Base-by-base conservation (phyloP, 2,888 invertebrate species). In the Ormyrus thymus region DNA sequence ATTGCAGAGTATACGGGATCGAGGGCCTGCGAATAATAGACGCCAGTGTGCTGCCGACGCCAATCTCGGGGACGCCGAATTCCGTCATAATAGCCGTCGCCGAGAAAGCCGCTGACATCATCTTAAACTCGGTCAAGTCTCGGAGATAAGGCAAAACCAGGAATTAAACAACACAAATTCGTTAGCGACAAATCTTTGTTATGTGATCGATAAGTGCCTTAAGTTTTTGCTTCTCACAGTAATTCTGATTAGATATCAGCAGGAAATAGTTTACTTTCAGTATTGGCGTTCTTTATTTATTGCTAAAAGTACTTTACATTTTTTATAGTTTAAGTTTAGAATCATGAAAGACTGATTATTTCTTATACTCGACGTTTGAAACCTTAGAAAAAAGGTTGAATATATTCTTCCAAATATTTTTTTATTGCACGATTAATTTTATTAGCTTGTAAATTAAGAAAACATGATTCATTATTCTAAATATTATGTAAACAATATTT, bases 1-100 rank as follows among this genome's bases (percentile, higher is more conserved):
- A 58, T 91, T 92, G 70, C 90, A 95, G 95, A 83, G 93, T 95
- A 0, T 92, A 91, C 83, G 93, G 94, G 0, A 89, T 95, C 0
- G 90, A 92, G 0, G 92, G 93, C 43, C 87, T 97, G 6, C 91
- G 96, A 59, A 91, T 97, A 72, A 93, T 95, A 82, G 97, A 97
- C 89, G 95, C 95, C 5, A 96, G 96, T 85, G 92, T 96, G 1
- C 90, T 97, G 83, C 97, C 97, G 0, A 92, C 93, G 0, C 94
- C 96, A 0, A 90, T 95, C 45, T 95, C 95, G 1, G 93, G 96
- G 2, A 95, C 94, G 85, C 95, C 97, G 0, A 95, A 95, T 87
- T 93, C 94, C 0, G 91, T 93, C 6, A 87, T 95, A 6, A 90
- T 93, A 1, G 93, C 93, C 1, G 91, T 95, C 87, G 94, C 95